Conservation (phyloP, 2,888 invertebrate species). For the Quadroppia sp. region DNA sequence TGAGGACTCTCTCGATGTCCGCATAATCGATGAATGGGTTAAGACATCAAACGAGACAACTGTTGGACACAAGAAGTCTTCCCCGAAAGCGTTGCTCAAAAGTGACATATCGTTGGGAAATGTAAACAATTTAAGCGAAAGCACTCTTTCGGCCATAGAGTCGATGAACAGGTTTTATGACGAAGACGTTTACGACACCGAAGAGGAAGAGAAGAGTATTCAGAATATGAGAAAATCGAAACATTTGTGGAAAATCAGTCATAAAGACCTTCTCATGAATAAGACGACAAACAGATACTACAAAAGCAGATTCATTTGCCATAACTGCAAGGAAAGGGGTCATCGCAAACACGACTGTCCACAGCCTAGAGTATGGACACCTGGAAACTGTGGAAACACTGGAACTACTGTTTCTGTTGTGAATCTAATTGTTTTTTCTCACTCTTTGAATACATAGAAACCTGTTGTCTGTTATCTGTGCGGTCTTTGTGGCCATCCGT, state of each 20-base stretch:
- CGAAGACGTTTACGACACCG: conserved; percentile 29
- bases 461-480: neutral
- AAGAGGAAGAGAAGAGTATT: neutral
- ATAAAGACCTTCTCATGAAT: neutral
- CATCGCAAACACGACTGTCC: conserved; percentile 18
- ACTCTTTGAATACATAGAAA: conserved; percentile 1
- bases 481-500: neutral
- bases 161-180: conserved; percentile 16
- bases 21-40: neutral
- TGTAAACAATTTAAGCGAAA: neutral
- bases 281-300: conserved; percentile 14
- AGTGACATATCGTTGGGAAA: conserved; percentile 28
- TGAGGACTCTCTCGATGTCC: conserved; percentile 16
- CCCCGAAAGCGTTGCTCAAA: neutral
- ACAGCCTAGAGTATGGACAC: conserved; percentile 1
- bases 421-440: too few relatives aligned
- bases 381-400: too few relatives aligned
- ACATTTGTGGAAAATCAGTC: conserved; percentile 7
- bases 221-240: neutral
- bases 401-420: too few relatives aligned
- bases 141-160: neutral
- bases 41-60: neutral
- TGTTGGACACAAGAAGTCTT: neutral
- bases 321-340: conserved; percentile 25
- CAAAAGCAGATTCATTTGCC: conserved; percentile 6